Evolutionary conservation across 2,113 vertebrate genomes (phyloP).

Genomic region (Chinchilla lanigera): DNA sequence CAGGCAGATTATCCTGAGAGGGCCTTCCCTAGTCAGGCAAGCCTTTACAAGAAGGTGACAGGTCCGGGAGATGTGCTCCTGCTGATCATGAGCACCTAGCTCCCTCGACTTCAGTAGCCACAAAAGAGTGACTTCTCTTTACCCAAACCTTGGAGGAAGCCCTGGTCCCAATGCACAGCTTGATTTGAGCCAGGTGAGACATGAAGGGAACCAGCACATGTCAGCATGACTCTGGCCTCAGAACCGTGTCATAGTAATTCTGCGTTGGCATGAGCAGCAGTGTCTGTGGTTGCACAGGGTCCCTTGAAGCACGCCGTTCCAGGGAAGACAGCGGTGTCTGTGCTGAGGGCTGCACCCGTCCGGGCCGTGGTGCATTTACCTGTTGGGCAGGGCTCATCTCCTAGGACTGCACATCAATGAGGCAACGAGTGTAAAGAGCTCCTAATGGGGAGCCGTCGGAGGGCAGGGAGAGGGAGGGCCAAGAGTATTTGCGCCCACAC

Average conservation of each 20-base stretch:
- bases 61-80: background rate
- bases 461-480: too few relatives aligned
- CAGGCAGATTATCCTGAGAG: background rate
- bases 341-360: too few relatives aligned
- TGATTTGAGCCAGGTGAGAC: background rate
- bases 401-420: background rate
- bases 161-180: background rate
- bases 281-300: background rate
- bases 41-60: too few relatives aligned
- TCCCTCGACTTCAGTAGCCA: background rate
- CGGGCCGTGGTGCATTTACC: background rate
- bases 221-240: background rate
- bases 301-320: background rate
- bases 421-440: rapidly evolving
- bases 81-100: background rate
- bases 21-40: background rate
- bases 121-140: background rate
- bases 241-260: background rate
- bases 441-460: background rate
- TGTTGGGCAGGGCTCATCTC: too few relatives aligned
- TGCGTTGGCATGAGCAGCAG: background rate
- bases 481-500: background rate
- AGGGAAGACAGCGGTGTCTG: too few relatives aligned
- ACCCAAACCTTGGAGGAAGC: background rate
- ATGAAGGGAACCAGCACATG: too few relatives aligned